Conservation (phyloP, 2,797 vertebrate genomes). For the Chrosomus eos region DNA sequence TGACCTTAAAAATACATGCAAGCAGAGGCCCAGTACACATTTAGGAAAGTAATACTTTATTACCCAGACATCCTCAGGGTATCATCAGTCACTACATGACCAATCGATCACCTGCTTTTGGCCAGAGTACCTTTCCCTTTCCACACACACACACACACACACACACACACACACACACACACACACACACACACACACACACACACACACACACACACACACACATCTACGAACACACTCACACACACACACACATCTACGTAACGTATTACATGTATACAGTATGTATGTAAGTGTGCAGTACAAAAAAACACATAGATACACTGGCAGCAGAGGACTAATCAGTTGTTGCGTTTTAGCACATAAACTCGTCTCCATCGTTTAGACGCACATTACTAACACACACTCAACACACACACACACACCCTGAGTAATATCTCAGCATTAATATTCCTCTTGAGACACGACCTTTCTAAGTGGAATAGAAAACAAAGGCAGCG, state of each 20-base stretch:
- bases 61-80: constrained; percentile 58
- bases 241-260: constrained; percentile 19
- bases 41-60: constrained; percentile 60
- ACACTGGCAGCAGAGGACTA: constrained; percentile 32
- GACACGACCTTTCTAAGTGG: constrained; percentile 77
- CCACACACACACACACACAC: constrained; percentile 29
- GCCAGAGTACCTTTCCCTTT: constrained; percentile 28
- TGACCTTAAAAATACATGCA: constrained; percentile 58
- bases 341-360: constrained; percentile 30
- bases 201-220: constrained; percentile 24
- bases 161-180: constrained; percentile 25
- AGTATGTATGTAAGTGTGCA: neutral
- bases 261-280: neutral
- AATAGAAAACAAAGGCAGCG: constrained; percentile 76
- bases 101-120: constrained; percentile 57
- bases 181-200: constrained; percentile 33
- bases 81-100: constrained; percentile 54
- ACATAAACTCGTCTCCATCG: constrained; percentile 21
- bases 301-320: constrained; percentile 11
- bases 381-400: constrained; percentile 34
- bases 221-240: constrained; percentile 23
- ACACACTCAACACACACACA: constrained; percentile 53
- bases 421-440: constrained; percentile 56
- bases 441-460: constrained; percentile 72
- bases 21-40: constrained; percentile 53